These are phyloP conservation scores for Chaetodon auriga DNA, from an alignment of 2,113 vertebrate species.

Conservation along the genomic window DNA sequence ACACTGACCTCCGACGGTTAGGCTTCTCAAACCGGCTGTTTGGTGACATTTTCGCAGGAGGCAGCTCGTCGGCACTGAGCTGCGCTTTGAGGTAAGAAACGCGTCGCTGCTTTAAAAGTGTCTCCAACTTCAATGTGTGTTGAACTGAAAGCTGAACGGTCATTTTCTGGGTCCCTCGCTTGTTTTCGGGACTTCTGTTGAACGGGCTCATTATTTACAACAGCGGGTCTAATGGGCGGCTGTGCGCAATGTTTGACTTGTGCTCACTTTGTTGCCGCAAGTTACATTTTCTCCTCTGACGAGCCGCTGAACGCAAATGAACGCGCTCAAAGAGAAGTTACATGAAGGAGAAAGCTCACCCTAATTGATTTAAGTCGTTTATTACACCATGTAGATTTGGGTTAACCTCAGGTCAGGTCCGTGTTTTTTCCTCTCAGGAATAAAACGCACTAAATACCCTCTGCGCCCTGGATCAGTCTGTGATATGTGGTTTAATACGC, in stretches of 20 bases:
- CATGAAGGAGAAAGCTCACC: not conserved
- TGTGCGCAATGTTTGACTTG: slow-evolving; percentile 33
- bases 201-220: slow-evolving; percentile 30
- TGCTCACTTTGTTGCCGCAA: slow-evolving; percentile 61
- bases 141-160: not conserved
- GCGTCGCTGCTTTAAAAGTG: slow-evolving; percentile 29
- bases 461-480: not conserved
- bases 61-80: slow-evolving; percentile 44
- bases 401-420: slow-evolving; percentile 22
- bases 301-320: not conserved
- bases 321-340: not conserved
- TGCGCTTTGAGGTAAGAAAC: slow-evolving; percentile 76
- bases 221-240: not conserved
- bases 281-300: slow-evolving; percentile 25
- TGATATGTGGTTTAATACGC: slow-evolving; percentile 9
- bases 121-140: slow-evolving; percentile 32
- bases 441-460: not conserved
- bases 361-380: slow-evolving; percentile 5
- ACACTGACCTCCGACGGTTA: slow-evolving; percentile 3
- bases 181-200: not conserved
- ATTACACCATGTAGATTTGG: not conserved
- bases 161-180: not conserved
- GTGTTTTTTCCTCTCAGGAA: not conserved
- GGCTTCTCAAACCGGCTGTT: slow-evolving; percentile 21
- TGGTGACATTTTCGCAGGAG: slow-evolving; percentile 36